These are phyloP conservation scores for Cyanistes caeruleus DNA, from an alignment of 2,113 vertebrate species.

Conservation along the genomic window DNA sequence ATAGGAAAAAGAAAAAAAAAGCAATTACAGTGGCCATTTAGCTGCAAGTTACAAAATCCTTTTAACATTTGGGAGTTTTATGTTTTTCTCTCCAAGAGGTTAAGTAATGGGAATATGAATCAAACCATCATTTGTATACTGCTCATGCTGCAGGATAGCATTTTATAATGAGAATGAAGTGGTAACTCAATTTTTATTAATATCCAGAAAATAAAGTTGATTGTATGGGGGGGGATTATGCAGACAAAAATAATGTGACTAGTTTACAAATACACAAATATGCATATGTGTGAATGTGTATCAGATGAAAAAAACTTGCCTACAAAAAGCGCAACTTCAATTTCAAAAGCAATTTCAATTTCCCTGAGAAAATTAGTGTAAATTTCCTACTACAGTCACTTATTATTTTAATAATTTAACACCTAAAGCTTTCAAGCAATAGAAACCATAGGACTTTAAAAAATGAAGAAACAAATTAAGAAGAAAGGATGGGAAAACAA, in stretches of 20 bases:
- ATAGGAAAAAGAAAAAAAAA: not conserved
- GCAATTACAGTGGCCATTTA: not conserved
- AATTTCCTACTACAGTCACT: not conserved
- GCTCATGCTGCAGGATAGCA: not conserved
- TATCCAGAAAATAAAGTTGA: not conserved
- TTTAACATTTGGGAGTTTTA: not conserved
- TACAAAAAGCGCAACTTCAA: not conserved
- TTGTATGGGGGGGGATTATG: not conserved
- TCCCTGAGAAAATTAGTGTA: not conserved
- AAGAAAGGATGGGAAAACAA: not conserved
- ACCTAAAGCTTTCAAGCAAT: not conserved
- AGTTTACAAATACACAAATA: not conserved
- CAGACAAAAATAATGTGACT: not conserved
- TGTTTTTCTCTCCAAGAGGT: not conserved
- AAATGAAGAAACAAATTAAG: not conserved
- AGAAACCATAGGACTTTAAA: not conserved
- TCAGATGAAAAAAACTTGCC: not conserved
- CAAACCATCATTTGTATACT: not conserved
- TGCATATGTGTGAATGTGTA: not conserved
- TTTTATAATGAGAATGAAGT: not conserved
- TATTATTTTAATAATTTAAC: not conserved
- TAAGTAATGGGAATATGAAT: not conserved
- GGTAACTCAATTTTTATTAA: not conserved
- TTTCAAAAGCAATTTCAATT: not conserved
- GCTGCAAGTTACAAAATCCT: not conserved